phyloP scores from a whole-genome alignment of 2,797 vertebrate species.

The Periparus ater region DNA sequence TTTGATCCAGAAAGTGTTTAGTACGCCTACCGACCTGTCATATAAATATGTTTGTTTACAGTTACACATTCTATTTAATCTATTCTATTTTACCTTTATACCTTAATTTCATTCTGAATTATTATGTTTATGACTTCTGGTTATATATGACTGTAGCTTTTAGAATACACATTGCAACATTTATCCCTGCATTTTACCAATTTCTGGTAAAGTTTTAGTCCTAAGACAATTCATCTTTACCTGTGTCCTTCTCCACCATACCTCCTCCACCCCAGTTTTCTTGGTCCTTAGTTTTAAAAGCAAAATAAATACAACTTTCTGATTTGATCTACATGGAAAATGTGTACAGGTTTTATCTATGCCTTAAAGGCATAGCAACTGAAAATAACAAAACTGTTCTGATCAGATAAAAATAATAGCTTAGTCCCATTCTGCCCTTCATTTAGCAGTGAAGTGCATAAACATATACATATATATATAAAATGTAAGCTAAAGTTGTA shows the following conservation, averaged over 20 bases:
- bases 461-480: neutral
- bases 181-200: neutral
- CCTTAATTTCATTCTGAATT: neutral
- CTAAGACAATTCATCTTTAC: neutral
- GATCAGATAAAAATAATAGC: neutral
- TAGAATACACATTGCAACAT: neutral
- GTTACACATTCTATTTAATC: neutral
- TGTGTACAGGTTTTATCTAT: neutral
- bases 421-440: neutral
- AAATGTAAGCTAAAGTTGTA: neutral
- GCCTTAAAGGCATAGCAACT: neutral
- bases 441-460: neutral
- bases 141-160: neutral
- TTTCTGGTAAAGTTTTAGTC: neutral
- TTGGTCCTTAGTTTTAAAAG: neutral
- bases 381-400: neutral
- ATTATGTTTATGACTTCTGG: neutral
- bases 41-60: neutral
- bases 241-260: neutral
- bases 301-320: neutral
- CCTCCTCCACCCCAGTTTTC: neutral
- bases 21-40: neutral
- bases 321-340: neutral
- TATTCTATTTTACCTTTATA: neutral
- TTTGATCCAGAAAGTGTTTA: neutral